These are phyloP conservation scores for Rafetus swinhoei DNA, from an alignment of 2,113 vertebrate species.

Conservation along the genomic window DNA sequence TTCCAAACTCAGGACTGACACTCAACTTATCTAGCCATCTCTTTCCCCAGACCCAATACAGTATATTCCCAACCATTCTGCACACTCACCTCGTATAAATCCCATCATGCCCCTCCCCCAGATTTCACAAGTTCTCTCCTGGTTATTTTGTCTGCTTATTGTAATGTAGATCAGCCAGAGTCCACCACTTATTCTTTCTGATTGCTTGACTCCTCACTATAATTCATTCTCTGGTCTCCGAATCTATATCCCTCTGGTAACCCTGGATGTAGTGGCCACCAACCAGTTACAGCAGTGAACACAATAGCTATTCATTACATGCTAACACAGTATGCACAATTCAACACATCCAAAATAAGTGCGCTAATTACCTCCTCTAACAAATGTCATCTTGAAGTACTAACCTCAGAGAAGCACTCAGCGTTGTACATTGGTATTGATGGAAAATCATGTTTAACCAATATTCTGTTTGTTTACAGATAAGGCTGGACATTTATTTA, in stretches of 20 bases:
- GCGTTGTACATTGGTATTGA: neutral
- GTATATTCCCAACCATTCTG: neutral
- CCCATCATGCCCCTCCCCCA: neutral
- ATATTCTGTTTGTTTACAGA: neutral
- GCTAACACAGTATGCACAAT: neutral
- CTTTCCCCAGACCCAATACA: neutral
- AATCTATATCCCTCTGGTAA: neutral
- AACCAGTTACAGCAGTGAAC: neutral
- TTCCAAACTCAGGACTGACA: neutral
- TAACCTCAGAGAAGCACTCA: neutral
- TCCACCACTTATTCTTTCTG: neutral
- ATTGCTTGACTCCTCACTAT: neutral
- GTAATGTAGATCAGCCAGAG: neutral
- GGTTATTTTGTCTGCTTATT: neutral
- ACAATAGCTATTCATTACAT: neutral
- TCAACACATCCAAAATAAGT: neutral
- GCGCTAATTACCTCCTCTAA: neutral
- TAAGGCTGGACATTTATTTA: neutral
- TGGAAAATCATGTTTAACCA: neutral
- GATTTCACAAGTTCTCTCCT: neutral
- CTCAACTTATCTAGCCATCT: neutral
- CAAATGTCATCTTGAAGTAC: neutral
- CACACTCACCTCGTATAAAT: neutral
- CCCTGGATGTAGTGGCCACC: neutral
- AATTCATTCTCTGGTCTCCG: neutral